Conservation (phyloP, 2,113 vertebrate genomes). For the Phaetusa simplex region DNA sequence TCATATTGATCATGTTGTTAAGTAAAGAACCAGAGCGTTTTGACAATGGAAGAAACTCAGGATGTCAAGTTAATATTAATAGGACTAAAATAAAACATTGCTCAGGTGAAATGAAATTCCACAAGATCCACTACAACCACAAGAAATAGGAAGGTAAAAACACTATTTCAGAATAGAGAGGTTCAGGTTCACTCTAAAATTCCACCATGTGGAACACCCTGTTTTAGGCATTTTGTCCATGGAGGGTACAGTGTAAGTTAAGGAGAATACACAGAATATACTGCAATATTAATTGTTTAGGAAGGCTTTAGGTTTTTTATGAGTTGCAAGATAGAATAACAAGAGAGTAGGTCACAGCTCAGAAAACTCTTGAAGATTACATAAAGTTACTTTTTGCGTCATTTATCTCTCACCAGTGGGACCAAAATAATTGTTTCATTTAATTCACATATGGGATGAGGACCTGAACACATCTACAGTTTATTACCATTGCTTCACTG, state of each 20-base stretch:
- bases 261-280: not conserved
- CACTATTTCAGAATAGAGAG: not conserved
- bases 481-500: not conserved
- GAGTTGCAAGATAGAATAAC: not conserved
- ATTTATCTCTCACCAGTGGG: not conserved
- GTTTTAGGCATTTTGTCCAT: not conserved
- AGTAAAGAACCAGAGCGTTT: not conserved
- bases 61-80: not conserved
- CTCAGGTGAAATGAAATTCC: not conserved
- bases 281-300: not conserved
- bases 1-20: not conserved
- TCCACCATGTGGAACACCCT: not conserved
- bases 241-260: not conserved
- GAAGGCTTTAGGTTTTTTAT: not conserved
- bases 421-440: not conserved
- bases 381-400: not conserved
- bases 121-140: not conserved
- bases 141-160: not conserved
- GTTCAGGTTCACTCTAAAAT: not conserved
- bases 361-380: not conserved
- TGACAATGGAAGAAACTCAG: not conserved
- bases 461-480: not conserved
- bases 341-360: not conserved
- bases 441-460: not conserved
- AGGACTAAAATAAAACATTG: not conserved